Evolutionary conservation across 2,797 vertebrate genomes (phyloP), one percentile per base, ranked within the genome.

Genomic region (Trachurus trachurus): DNA sequence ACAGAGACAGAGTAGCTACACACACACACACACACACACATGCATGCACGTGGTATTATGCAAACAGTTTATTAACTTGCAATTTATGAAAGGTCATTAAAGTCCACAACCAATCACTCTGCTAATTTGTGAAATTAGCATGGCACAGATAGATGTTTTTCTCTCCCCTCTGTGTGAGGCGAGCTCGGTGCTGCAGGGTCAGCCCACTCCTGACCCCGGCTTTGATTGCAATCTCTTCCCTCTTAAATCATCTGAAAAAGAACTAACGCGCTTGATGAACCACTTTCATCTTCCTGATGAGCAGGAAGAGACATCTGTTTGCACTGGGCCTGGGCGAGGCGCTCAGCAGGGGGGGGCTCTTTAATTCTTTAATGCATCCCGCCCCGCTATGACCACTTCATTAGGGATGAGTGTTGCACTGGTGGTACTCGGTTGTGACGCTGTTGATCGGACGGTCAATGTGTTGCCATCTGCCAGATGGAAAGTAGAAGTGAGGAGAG

Each of bases 201-300:
- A 21, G 17, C 57, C 68, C 71, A 62, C 59, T 65, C 73, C 69
- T 74, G 76, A 84, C 69, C 64, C 77, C 39, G 50, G 37, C 86
- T 90, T 86, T 93, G 85, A 94, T 92, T 87, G 70, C 57, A 79
- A 54, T n/a, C 58, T 17, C 19, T 63, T 80, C 50, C 61, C 9
- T 78, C 63, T 70, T 59, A 84, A 88, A 54, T 57, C 1, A 57
- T 70, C 68, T 5, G 19, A 71, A 85, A 74, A 80, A 80, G 26
- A 73, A 75, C 52, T 44, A 62, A 58, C 65, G 66, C 45, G 31
- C 71, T 39, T 78, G 61, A 80, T 86, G 68, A 50, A 72, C 74
- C 3, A 53, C 90, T 92, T 91, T 93, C 77, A 92, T 93, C 88
- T 86, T 80, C 26, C 52, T 71, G 60, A 72, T 78, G 76, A 78